Conservation (phyloP, 2,888 invertebrate genomes). For the Pristionchus japonicus region DNA sequence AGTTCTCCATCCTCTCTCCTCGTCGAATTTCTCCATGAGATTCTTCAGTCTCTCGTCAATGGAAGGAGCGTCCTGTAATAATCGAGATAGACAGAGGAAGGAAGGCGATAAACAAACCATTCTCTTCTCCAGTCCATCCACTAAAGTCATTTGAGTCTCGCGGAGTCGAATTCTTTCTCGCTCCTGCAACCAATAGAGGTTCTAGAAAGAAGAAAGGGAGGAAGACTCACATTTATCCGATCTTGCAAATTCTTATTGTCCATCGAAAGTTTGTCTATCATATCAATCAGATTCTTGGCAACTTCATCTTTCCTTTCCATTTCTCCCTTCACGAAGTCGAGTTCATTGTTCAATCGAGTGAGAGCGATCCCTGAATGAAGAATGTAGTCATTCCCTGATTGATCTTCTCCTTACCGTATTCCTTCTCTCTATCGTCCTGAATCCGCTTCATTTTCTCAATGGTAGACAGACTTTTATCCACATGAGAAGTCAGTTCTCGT, state of each 20-base stretch:
- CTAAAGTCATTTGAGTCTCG: slow-evolving; percentile 7
- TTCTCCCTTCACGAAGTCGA: slow-evolving; percentile 38
- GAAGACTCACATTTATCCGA: slow-evolving; percentile 22
- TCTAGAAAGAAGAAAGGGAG: too few species aligned
- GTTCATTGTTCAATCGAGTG: slow-evolving; percentile 26
- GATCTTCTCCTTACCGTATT: slow-evolving; percentile 13
- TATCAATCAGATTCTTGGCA: slow-evolving; percentile 20
- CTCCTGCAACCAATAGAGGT: not conserved
- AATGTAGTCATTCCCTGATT: too few species aligned
- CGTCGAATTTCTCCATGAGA: not conserved
- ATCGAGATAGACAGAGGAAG: not conserved
- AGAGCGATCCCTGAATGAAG: slow-evolving; percentile 11
- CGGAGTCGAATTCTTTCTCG: not conserved
- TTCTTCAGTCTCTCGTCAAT: not conserved
- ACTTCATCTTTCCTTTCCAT: slow-evolving; percentile 45
- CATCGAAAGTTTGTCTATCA: slow-evolving; percentile 41
- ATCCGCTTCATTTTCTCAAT: slow-evolving; percentile 44
- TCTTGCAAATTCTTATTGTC: slow-evolving; percentile 38
- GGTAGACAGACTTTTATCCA: not conserved
- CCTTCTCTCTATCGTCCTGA: slow-evolving; percentile 45
- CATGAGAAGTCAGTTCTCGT: slow-evolving; percentile 26
- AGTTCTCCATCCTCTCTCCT: slow-evolving; percentile 1
- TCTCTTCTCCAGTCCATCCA: not conserved
- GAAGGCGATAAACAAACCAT: slow-evolving; percentile 16
- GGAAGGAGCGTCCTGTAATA: not conserved